phyloP scores from a whole-genome alignment of 2,888 invertebrate genomes.

The Agelastica alni region DNA sequence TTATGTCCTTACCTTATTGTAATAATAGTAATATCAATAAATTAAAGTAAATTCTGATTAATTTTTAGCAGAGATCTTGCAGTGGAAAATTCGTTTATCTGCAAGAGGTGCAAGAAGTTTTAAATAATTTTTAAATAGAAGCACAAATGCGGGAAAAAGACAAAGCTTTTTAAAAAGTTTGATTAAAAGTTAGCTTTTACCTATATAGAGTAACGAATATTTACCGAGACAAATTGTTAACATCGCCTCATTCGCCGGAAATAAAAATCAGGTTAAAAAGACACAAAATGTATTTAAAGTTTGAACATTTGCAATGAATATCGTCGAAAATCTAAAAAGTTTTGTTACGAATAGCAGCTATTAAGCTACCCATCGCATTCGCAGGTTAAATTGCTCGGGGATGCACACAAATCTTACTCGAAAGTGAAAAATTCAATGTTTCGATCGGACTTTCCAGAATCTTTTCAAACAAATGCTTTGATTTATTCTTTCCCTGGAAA shows the following conservation, averaged over 20 bases:
- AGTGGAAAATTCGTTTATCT: no score
- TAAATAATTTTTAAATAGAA: no score
- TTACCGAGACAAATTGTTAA: background rate
- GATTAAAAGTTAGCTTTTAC: background rate
- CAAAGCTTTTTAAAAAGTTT: no score
- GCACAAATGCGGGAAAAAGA: no score
- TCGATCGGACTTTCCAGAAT: conserved; percentile 20
- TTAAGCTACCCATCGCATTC: conserved; percentile 18
- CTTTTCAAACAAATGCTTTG: conserved; percentile 20
- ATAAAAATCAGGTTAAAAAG: conserved; percentile 2
- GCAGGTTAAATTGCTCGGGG: conserved; percentile 17
- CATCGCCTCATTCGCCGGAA: background rate
- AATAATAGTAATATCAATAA: no score
- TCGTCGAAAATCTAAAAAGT: conserved; percentile 13
- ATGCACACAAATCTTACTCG: conserved; percentile 20
- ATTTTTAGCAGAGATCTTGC: no score
- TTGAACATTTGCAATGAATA: conserved; percentile 16
- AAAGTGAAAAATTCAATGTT: conserved; percentile 23
- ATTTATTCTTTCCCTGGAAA: conserved; percentile 16
- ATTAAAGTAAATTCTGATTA: no score
- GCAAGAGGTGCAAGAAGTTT: no score
- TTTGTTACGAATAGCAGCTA: conserved; percentile 19
- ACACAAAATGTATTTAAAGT: conserved; percentile 13
- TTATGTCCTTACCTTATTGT: no score
- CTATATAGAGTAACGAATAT: background rate